Evolutionary conservation across 2,113 vertebrate species (phyloP).

Genomic region (Oryzias melastigma): DNA sequence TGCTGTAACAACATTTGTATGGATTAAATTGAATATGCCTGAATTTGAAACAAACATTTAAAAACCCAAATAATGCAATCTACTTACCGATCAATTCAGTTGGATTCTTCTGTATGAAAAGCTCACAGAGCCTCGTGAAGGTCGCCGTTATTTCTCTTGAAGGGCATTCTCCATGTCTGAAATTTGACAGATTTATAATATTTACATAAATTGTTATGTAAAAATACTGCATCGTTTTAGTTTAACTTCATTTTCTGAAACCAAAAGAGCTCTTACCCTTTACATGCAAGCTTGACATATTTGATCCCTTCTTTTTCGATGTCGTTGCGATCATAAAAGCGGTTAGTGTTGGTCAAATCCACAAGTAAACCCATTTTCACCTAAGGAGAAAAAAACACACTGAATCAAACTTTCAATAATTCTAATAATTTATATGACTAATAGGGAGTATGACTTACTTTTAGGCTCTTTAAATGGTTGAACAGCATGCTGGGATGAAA

Average conservation of each 20-base stretch:
- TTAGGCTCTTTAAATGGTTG: conserved; percentile 93
- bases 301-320: conserved; percentile 95
- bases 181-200: conserved; percentile 2
- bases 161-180: conserved; percentile 92
- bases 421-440: neutral
- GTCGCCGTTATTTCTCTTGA: conserved; percentile 85
- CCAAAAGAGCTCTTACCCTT: conserved; percentile 82
- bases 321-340: conserved; percentile 93
- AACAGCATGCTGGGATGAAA: conserved; percentile 97
- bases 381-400: conserved; percentile 60
- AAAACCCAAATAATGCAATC: neutral
- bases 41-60: neutral
- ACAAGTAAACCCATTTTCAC: conserved; percentile 97
- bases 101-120: conserved; percentile 91
- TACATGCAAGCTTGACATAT: conserved; percentile 94
- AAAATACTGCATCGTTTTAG: neutral
- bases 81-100: conserved; percentile 89
- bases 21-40: too few relatives aligned
- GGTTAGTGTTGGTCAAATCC: conserved; percentile 94
- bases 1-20: neutral
- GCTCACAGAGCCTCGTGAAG: conserved; percentile 90
- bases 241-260: neutral
- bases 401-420: neutral
- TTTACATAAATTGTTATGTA: too few relatives aligned
- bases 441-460: conserved; percentile 76